Evolutionary conservation across 2,113 vertebrate genomes (phyloP), one percentile per base, ranked within the genome.

Genomic region (sheep (Ovis aries)): DNA sequence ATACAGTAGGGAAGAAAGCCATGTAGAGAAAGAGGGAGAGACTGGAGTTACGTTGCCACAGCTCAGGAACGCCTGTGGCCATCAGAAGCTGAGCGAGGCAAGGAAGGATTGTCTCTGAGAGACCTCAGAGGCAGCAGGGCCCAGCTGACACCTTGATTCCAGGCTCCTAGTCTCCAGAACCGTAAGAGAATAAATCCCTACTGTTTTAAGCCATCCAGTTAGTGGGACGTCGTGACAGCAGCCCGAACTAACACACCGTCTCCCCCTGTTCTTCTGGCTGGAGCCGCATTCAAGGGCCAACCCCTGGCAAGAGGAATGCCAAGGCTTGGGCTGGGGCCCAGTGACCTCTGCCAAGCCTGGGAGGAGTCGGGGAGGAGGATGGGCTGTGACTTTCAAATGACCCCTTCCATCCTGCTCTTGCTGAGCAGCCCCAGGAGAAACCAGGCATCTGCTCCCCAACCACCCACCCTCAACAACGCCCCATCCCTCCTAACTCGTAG

Each of bases 371-470:
- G 86, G 60, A 60, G 77, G 90, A 84, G 36, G 27, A 7, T 21
- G 11, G 50, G 21, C 90, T 95, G 17, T 91, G 78, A 97, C 96
- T 95, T 97, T 96, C 94, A 97, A 81, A 95, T 94, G 96, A 94
- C 96, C 91, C 78, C 67, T 92, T 50, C 15, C 48, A 71, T 27
- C 31, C 89, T 40, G 96, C 95, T 74, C 91, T 96, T 94, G 86
- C 95, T 55, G 91, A 96, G 97, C 85, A 89, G 91, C 95, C 94
- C 45, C 15, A 3, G 88, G 85, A 91, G 93, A 78, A 90, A 53
- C 29, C 88, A 27, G 40, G 81, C 90, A 92, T 82, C 95, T 95
- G 60, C 29, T 77, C 21, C 83, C 88, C 2, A 55, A 85, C 88
- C 21, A 21, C 95, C 95, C 67, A 57, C 62, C 85, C 25, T 33